These are phyloP conservation scores for Chydorus sphaericus DNA, from an alignment of 2,888 invertebrate genomes.

Conservation along the genomic window DNA sequence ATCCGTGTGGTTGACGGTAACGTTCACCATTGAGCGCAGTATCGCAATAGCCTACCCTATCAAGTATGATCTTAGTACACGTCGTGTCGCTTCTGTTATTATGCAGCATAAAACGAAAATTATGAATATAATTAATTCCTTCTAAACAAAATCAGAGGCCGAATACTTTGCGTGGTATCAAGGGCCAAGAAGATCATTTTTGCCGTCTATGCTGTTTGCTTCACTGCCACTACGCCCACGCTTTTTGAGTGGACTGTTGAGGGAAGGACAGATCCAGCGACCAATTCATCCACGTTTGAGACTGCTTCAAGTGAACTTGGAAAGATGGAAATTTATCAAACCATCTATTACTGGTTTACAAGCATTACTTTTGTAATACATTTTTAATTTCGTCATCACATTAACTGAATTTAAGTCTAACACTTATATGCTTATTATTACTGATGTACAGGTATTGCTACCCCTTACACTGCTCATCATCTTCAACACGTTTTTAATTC, in stretches of 20 bases:
- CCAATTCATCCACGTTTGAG: background rate
- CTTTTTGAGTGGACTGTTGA: constrained; percentile 47
- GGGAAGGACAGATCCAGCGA: constrained; percentile 19
- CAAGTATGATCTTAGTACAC: no score
- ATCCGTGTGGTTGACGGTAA: constrained; percentile 57
- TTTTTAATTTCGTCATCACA: no score
- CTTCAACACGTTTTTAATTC: constrained; percentile 55
- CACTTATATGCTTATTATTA: no score
- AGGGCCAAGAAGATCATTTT: constrained; percentile 49
- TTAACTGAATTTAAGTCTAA: no score
- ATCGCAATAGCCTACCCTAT: constrained; percentile 61
- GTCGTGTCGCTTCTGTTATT: no score
- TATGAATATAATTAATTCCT: no score
- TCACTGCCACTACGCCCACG: constrained; percentile 44
- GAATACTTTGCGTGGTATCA: constrained; percentile 47
- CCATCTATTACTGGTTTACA: constrained; percentile 49
- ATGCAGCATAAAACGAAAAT: no score
- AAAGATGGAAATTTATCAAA: constrained; percentile 36
- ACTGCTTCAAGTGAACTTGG: constrained; percentile 31
- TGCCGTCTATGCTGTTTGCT: constrained; percentile 41
- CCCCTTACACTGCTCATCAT: constrained; percentile 51
- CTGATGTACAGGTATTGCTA: no score
- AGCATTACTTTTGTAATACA: constrained; percentile 43
- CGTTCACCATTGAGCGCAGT: constrained; percentile 59
- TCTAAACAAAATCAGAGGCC: constrained; percentile 50